Base-by-base conservation (phyloP, 1,140 invertebrate genomes). In the Metaphire vulgaris region DNA sequence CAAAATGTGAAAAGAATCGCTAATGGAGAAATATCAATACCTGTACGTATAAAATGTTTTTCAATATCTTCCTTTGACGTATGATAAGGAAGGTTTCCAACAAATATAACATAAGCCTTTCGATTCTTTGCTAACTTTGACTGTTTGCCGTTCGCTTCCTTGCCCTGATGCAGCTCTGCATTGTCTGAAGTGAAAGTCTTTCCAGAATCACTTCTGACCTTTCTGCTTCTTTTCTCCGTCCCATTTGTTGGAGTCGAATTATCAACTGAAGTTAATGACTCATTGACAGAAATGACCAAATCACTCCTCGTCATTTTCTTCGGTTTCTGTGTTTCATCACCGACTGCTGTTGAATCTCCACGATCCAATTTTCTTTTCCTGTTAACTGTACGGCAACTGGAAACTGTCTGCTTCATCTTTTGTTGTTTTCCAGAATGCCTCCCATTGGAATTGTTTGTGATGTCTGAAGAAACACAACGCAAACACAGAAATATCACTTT, bases 21-120 rank as follows among this genome's bases (percentile, higher is more conserved):
- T 6, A 56, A 12, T 56, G 6, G 6, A 56, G 21, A n/a, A 12
- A 28, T 1, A 29, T 32, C 41, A 33, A 32, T 79, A 82, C 83
- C 83, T 77, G 82, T 82, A 79, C 82, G 81, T 56, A 81, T 80
- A 75, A 83, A 83, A 72, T 83, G 83, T 68, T 81, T 80, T 71
- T 81, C 79, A 33, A 83, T 74, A 75, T 83, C 81, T 76, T 83
- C 83, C 34, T 81, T 79, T 16, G 80, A 81, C 0, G 82, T 74
- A 67, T 79, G 76, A 74, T 77, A 83, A 21, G 83, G 82, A 14
- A 83, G 78, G 77, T 83, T 83, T 1, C 82, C 82, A 41, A 83
- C 79, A 79, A 83, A 83, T 14, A 83, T 64, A 1, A 83, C 80
- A 77, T 83, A 83, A 2, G 76, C 66, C 64, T 80, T 80, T 34